Percentiles rank a stretch among this genome's conserved stretches.
Conservation (phyloP, 2,113 vertebrate species). For the Electrona antarctica region DNA sequence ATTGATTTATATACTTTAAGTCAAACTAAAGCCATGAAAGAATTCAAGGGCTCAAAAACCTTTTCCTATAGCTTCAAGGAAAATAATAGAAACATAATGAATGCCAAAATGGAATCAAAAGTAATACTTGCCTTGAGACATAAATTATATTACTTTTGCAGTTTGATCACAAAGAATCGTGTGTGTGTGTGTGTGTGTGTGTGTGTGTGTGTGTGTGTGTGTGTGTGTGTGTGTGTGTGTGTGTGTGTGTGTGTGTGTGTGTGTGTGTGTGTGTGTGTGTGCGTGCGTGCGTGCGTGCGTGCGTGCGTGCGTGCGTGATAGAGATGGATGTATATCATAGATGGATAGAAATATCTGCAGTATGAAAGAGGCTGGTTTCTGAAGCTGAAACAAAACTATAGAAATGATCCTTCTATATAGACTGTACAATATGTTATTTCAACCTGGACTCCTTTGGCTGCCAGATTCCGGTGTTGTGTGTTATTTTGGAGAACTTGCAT, state of each 20-base stretch:
- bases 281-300: no score
- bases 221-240: no score
- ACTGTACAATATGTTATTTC: slow-evolving; percentile 49
- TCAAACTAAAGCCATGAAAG: no score
- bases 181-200: no score
- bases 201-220: no score
- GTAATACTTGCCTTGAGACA: slow-evolving; percentile 2
- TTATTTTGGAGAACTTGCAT: slow-evolving; percentile 48
- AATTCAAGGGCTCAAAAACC: slow-evolving; percentile 3
- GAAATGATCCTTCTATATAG: slow-evolving; percentile 23
- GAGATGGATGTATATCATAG: no score
- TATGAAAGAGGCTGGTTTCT: slow-evolving; percentile 12
- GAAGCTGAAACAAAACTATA: slow-evolving; percentile 31
- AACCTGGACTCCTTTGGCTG: slow-evolving; percentile 32
- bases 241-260: no score
- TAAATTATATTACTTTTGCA: not conserved
- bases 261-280: no score
- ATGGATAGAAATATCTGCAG: not conserved
- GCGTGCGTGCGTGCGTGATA: no score
- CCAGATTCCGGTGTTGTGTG: slow-evolving; percentile 35
- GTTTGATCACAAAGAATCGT: no score
- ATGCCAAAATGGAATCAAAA: slow-evolving; percentile 4
- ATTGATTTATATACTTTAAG: no score
- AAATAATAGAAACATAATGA: slow-evolving; percentile 17
- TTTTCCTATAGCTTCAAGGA: slow-evolving; percentile 3